Percentiles rank a stretch among this genome's conserved stretches.
These are phyloP conservation scores for Sciurus carolinensis DNA, from an alignment of 2,797 vertebrate genomes.

Conservation along the genomic window DNA sequence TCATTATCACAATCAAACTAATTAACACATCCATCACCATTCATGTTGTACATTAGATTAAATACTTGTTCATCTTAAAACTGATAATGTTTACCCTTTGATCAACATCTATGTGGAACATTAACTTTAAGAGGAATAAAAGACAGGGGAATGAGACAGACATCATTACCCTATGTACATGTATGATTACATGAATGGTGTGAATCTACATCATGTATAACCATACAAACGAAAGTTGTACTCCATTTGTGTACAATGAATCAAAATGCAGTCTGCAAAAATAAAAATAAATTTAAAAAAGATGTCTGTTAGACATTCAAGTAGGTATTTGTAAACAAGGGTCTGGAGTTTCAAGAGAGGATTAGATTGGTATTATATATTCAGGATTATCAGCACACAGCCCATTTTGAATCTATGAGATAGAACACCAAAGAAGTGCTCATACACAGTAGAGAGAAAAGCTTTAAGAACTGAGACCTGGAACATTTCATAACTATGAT, in stretches of 20 bases:
- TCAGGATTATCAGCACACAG: background rate
- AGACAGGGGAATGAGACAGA: too few species aligned
- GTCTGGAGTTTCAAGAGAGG: slow-evolving; percentile 14
- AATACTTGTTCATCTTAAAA: background rate
- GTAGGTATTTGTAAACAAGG: background rate
- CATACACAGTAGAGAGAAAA: background rate
- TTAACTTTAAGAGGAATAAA: background rate
- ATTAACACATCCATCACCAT: background rate
- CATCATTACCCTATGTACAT: too few species aligned
- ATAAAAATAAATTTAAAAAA: too few species aligned
- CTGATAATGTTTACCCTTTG: background rate
- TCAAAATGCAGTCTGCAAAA: too few species aligned
- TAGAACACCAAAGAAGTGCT: background rate
- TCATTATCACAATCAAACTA: background rate
- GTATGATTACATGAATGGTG: too few species aligned
- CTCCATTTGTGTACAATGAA: too few species aligned
- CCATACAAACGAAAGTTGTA: too few species aligned
- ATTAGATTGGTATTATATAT: background rate
- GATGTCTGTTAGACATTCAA: background rate
- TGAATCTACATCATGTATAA: too few species aligned
- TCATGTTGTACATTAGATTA: background rate
- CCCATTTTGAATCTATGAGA: background rate
- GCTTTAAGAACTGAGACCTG: background rate
- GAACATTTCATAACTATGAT: background rate
- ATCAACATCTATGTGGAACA: background rate